Evolutionary conservation across 92 coral and sea anemone genomes (phyloP), one percentile per base, ranked within the genome.

Genomic region (Anthopleura xanthogrammica): DNA sequence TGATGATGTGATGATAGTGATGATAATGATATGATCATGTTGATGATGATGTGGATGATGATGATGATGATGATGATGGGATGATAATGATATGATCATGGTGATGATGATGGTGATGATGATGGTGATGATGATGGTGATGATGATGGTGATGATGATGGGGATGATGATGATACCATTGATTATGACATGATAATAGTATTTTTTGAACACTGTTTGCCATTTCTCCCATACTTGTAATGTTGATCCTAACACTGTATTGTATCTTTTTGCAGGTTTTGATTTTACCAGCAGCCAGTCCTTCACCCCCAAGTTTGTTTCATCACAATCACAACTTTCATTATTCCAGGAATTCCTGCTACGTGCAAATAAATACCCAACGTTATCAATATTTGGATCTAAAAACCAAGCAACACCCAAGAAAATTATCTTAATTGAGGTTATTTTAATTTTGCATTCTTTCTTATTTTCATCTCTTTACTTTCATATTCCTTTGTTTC

Each of bases 301-400:
- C 29, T 41, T 29, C 84, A 40, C 56, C 43, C 40, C 78, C 8
- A 73, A 23, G 70, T 82, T 73, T 55, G 12, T 54, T 9, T 72
- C 79, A 72, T 73, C 80, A 29, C 91, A 95, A 54, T 95, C 98
- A 50, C 99, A 96, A 81, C 70, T 90, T 24, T 85, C 83, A 73
- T 80, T 83, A 65, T 96, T 96, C 85, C 93, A 91, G 81, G 99
- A 96, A 55, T 96, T 96, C 60, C 86, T 96, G 24, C 77, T 96
- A 82, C 83, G 98, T 71, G 98, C 98, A 16, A 96, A 94, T 90
- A 96, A 94, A 83, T 96, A 96, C 83, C 97, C 98, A 20, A 89
- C 95, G 12, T 82, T 96, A n/a, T 89, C 98, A 3, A 90, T 96
- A 84, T 93, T 93, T 85, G 86, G 89, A 3, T 85, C 82, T 75